Conservation (phyloP, 2,888 invertebrate genomes). For the Parapristionchus giblindavisi region DNA sequence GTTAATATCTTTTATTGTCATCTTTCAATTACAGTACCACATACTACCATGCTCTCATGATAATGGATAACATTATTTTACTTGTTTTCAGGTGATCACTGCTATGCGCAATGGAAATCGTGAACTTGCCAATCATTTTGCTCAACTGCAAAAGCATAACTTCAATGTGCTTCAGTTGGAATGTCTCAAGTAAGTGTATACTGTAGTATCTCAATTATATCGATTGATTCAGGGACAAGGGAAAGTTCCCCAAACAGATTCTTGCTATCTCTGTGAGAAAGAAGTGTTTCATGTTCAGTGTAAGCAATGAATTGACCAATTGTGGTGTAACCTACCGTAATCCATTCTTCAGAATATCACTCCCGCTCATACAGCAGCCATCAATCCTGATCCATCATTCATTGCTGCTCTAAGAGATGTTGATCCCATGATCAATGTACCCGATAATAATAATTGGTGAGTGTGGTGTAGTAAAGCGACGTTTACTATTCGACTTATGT, state of each 20-base stretch:
- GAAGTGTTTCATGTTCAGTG: slow-evolving; percentile 56
- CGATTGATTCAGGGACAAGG: slow-evolving; percentile 61
- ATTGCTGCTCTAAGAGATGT: slow-evolving; percentile 69
- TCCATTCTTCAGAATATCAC: slow-evolving; percentile 69
- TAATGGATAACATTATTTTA: background rate
- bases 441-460: slow-evolving; percentile 71
- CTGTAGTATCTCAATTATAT: background rate
- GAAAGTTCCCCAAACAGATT: slow-evolving; percentile 68
- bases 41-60: background rate
- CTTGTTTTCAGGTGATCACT: slow-evolving; percentile 1
- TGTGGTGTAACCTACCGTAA: background rate
- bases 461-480: slow-evolving; percentile 43
- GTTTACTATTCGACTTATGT: background rate
- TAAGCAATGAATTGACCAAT: background rate
- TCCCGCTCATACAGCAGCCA: slow-evolving; percentile 74
- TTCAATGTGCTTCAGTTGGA: slow-evolving; percentile 71
- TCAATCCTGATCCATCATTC: slow-evolving; percentile 72
- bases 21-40: background rate
- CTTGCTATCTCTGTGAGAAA: slow-evolving; percentile 71
- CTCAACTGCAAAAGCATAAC: slow-evolving; percentile 40
- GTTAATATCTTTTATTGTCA: too few species aligned
- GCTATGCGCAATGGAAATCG: slow-evolving; percentile 15
- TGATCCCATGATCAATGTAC: slow-evolving; percentile 72
- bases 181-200: slow-evolving; percentile 25
- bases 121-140: slow-evolving; percentile 1